phyloP scores from a whole-genome alignment of 1,140 invertebrate genomes.

The Varroa destructor region DNA sequence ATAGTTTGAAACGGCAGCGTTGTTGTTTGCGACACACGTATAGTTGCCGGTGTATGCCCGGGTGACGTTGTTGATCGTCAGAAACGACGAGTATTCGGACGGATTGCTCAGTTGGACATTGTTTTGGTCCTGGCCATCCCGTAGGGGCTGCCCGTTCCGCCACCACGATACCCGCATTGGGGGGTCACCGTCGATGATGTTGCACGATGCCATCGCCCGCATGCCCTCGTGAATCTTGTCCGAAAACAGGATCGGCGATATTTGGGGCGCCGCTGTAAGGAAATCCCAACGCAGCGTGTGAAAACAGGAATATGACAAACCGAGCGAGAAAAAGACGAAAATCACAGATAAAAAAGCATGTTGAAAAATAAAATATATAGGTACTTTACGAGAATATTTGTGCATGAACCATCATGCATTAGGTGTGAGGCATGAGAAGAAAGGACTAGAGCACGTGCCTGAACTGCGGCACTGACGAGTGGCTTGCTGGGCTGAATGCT shows the following conservation, averaged over 20 bases:
- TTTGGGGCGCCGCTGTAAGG: conserved; percentile 35
- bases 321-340: too few species aligned
- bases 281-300: not conserved
- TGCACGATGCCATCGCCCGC: conserved; percentile 35
- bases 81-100: conserved; percentile 38
- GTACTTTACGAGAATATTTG: too few species aligned
- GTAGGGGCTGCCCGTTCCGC: conserved; percentile 54
- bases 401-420: too few species aligned
- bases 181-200: conserved; percentile 45
- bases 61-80: conserved; percentile 60
- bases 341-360: too few species aligned
- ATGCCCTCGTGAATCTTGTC: conserved; percentile 37
- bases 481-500: too few species aligned
- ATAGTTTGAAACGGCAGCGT: conserved; percentile 60
- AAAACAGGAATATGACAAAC: not conserved
- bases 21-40: conserved; percentile 64
- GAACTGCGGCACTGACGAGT: too few species aligned
- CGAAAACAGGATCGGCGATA: conserved; percentile 36
- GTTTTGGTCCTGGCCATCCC: conserved; percentile 27
- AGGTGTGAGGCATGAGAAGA: too few species aligned
- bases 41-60: conserved; percentile 62
- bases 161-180: conserved; percentile 61
- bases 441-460: too few species aligned
- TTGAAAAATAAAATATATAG: too few species aligned
- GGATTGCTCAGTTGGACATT: conserved; percentile 35